Percentiles rank a stretch among this genome's conserved stretches.
phyloP scores from a whole-genome alignment of 2,113 vertebrate species.

The Rissa tridactyla region DNA sequence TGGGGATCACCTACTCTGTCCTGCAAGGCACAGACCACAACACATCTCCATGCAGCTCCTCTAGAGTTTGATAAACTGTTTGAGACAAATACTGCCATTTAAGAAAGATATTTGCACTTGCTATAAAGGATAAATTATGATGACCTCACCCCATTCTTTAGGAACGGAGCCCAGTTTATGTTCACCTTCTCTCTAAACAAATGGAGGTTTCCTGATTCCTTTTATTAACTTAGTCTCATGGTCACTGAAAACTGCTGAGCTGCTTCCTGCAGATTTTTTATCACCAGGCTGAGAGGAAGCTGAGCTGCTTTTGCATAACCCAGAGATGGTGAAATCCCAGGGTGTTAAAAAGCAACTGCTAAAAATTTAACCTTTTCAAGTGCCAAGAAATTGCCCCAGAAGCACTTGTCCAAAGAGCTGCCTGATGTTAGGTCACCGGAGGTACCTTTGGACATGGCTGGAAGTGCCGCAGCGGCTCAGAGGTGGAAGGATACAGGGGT shows the following conservation, averaged over 20 bases:
- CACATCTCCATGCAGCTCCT: neutral
- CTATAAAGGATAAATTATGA: neutral
- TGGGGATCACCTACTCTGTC: neutral
- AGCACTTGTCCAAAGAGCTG: neutral
- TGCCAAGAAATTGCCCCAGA: neutral
- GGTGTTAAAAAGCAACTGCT: neutral
- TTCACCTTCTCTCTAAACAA: neutral
- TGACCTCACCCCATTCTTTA: neutral
- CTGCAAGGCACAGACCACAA: neutral
- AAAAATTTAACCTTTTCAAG: neutral
- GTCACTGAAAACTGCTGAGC: neutral
- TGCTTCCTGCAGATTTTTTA: neutral
- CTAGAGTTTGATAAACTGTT: neutral
- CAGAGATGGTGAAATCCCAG: neutral
- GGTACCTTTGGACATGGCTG: neutral
- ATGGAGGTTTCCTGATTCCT: neutral
- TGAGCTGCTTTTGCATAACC: neutral
- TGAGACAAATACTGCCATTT: neutral
- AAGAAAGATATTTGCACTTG: neutral
- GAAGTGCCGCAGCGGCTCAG: rapidly evolving
- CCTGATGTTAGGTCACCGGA: neutral
- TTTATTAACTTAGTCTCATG: neutral
- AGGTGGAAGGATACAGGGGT: neutral
- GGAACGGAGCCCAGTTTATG: neutral
- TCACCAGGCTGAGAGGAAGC: neutral